Evolutionary conservation across 2,113 vertebrate species (phyloP).

Genomic region (Spea bombifrons): DNA sequence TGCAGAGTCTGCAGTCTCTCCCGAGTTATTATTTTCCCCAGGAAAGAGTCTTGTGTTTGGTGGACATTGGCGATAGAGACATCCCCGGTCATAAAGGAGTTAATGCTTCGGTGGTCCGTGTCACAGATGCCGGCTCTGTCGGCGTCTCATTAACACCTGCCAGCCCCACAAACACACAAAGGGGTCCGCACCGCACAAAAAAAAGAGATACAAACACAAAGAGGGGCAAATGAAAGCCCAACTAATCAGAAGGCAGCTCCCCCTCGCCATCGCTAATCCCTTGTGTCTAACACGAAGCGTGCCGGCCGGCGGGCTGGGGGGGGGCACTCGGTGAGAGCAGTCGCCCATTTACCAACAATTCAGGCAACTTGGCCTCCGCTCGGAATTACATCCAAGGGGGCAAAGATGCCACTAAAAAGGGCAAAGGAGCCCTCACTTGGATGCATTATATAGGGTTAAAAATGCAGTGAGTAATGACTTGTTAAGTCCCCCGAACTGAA

Average conservation of each 20-base stretch:
- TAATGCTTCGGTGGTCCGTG: conserved; percentile 7
- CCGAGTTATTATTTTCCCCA: too few species aligned
- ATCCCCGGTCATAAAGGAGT: not conserved
- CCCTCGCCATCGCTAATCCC: conserved; percentile 23
- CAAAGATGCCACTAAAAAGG: too few species aligned
- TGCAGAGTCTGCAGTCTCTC: too few species aligned
- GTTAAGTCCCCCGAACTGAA: too few species aligned
- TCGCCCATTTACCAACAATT: conserved; percentile 1
- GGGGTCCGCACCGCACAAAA: not conserved
- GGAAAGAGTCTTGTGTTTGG: not conserved
- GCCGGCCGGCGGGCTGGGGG: not conserved
- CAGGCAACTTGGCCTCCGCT: too few species aligned
- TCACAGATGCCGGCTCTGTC: conserved; percentile 30
- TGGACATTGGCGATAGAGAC: not conserved
- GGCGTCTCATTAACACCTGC: conserved; percentile 30
- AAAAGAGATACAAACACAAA: conserved; percentile 28
- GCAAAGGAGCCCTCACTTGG: too few species aligned
- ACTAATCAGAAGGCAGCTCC: conserved; percentile 30
- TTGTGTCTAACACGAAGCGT: conserved; percentile 37
- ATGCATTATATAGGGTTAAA: too few species aligned
- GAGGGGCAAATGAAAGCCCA: conserved; percentile 24
- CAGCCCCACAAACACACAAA: conserved; percentile 23
- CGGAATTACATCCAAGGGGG: too few species aligned
- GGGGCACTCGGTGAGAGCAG: conserved; percentile 2
- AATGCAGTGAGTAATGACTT: too few species aligned